Conservation (phyloP, 2,797 vertebrate genomes). For the Falco biarmicus region DNA sequence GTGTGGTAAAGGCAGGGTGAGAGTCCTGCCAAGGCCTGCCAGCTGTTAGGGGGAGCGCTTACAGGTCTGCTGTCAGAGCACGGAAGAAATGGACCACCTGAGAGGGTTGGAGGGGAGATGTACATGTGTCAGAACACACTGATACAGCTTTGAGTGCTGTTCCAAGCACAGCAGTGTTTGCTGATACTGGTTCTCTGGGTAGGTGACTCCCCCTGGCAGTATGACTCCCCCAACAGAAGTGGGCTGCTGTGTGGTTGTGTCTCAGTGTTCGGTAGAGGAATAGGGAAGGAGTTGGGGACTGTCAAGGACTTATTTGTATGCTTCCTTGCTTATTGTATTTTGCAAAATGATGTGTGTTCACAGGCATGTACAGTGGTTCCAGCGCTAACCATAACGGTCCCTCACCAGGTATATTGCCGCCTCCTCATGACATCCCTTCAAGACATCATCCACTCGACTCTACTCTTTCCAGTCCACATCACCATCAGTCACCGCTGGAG, state of each 20-base stretch:
- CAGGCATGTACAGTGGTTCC: constrained; percentile 90
- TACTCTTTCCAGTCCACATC: constrained; percentile 82
- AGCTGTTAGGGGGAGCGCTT: background rate
- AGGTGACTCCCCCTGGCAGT: background rate
- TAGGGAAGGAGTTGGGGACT: background rate
- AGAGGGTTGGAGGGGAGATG: background rate
- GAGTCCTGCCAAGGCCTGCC: background rate
- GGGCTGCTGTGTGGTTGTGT: background rate
- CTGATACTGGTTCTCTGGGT: background rate
- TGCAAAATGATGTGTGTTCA: constrained; percentile 77
- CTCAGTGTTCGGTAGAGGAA: accelerated
- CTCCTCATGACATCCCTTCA: constrained; percentile 80
- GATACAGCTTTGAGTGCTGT: background rate
- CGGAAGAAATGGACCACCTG: background rate
- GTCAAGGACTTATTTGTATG: background rate
- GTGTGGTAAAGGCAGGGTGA: background rate
- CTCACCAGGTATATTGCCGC: constrained; percentile 82
- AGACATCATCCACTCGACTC: constrained; percentile 86
- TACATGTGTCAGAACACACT: background rate
- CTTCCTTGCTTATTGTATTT: constrained; percentile 37
- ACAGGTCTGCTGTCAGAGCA: background rate
- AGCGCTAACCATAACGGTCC: constrained; percentile 82
- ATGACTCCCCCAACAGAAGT: background rate
- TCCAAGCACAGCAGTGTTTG: background rate
- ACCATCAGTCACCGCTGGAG: constrained; percentile 88